These are phyloP conservation scores for Chaetophractus vellerosus DNA, from an alignment of 2,797 vertebrate species.

Conservation along the genomic window DNA sequence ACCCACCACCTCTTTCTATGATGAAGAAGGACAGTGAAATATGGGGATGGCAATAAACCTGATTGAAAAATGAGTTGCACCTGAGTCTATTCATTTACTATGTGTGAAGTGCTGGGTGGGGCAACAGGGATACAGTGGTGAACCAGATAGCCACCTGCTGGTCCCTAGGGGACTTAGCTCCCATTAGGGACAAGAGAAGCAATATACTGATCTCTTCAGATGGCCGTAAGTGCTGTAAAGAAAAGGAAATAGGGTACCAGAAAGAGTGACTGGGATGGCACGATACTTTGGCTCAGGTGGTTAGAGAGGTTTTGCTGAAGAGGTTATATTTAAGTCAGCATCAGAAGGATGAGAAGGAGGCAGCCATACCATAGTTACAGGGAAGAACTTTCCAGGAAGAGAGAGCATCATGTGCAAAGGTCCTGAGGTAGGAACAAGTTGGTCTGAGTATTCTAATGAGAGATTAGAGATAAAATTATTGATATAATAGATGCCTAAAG, in stretches of 20 bases:
- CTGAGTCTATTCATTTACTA: background rate
- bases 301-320: background rate
- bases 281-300: background rate
- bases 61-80: background rate
- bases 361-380: background rate
- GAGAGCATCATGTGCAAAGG: background rate
- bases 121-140: rapidly evolving
- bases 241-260: background rate
- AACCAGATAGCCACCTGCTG: rapidly evolving
- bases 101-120: rapidly evolving
- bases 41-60: background rate
- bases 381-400: background rate
- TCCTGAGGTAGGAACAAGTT: background rate
- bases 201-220: background rate
- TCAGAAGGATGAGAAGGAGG: background rate
- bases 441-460: background rate
- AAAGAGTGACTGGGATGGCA: background rate
- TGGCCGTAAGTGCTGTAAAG: background rate
- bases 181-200: background rate
- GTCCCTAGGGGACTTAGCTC: no score
- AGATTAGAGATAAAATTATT: no score
- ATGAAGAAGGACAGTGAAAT: background rate
- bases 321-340: background rate
- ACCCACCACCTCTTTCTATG: background rate
- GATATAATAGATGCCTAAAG: rapidly evolving